Evolutionary conservation across 1,140 invertebrate genomes (phyloP).

Genomic region (Telenomus remus): DNA sequence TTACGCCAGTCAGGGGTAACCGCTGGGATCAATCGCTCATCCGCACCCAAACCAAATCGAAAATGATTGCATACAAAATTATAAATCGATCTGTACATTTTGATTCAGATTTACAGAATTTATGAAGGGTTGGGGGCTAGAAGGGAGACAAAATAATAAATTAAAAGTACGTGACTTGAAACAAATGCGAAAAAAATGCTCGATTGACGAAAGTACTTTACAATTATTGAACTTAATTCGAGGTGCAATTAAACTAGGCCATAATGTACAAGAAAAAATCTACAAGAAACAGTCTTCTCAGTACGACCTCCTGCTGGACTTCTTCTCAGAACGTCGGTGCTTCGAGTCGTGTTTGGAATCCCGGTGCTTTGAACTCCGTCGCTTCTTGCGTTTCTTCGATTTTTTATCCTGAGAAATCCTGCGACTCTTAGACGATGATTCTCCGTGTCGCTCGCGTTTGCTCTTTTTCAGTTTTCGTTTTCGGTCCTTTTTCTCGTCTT

Average conservation of each 20-base stretch:
- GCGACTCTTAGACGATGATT: conserved; percentile 16
- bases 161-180: not conserved
- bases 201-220: conserved; percentile 7
- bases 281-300: conserved; percentile 9
- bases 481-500: conserved; percentile 1
- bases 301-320: conserved; percentile 13
- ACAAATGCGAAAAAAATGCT: not conserved
- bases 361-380: conserved; percentile 13
- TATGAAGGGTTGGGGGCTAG: not conserved
- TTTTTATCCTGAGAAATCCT: conserved; percentile 25
- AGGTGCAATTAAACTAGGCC: conserved; percentile 1
- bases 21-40: not conserved
- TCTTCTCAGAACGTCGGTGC: conserved; percentile 15
- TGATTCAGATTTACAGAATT: not conserved
- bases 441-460: conserved; percentile 20
- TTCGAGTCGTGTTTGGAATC: conserved; percentile 21
- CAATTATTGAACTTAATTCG: conserved; percentile 12
- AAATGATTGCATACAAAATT: not conserved
- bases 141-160: not conserved
- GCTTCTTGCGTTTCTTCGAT: conserved; percentile 35
- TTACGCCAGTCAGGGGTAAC: no score
- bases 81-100: not conserved
- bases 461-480: conserved; percentile 24
- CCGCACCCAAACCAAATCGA: not conserved
- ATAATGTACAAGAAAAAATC: conserved; percentile 10